Base-by-base conservation (phyloP, 2,888 invertebrate species). In the Hirtodrosophila histrioides region DNA sequence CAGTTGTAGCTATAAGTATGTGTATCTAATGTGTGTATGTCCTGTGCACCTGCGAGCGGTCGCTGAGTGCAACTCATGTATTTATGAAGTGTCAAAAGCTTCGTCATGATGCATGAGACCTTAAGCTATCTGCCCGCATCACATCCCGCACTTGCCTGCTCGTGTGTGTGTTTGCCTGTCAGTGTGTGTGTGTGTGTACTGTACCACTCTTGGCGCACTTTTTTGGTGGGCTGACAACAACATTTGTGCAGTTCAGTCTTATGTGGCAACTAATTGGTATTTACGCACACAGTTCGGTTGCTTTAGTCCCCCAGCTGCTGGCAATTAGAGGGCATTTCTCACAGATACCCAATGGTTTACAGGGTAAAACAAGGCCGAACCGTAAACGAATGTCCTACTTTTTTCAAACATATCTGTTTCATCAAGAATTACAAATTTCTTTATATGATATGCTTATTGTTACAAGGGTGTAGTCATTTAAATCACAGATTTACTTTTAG, bases 31-130 rank as follows among this genome's bases (percentile, higher is more conserved):
- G 23, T 48, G 55, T 37, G 55, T 36, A 55, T 24, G 51, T 49
- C n/a, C 24, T 11, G 24, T 54, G 41, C 49, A 54, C 40, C 40
- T 64, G 61, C 55, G 54, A 46, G 69, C 43, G 75, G 40, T 37
- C 61, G 45, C 53, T 61, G 78, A 70, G 83, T 82, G 86, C 80
- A 82, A 82, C 80, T 86, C 82, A 83, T 82, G 86, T 85, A 82
- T 82, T 82, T 82, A 82, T 82, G 82, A 82, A 82, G 82, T 82
- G 82, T 86, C 86, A 82, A 82, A 86, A 86, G 80, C 75, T 73
- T 80, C 82, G 75, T 80, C 80, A 79, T 83, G 86, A 86, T 85
- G 83, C 78, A 86, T 79, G 75, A 68, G 27, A 70, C 69, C 79
- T 82, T 78, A 75, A 80, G 79, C 78, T 75, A 79, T 82, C 79